Base-by-base conservation (phyloP, 2,797 vertebrate genomes). In the Etheostoma nigrum region DNA sequence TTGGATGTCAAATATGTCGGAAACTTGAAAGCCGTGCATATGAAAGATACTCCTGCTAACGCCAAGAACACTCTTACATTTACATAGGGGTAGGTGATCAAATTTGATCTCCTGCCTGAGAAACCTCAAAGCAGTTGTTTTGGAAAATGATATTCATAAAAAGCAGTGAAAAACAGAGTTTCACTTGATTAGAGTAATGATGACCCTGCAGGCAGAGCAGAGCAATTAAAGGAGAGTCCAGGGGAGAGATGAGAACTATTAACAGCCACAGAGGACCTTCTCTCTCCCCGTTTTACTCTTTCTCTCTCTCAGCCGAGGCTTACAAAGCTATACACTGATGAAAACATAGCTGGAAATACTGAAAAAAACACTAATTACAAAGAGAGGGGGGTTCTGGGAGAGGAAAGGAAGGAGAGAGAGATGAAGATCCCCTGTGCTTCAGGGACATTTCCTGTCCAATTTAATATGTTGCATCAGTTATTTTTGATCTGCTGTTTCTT, bases 201-300 rank as follows among this genome's bases (percentile, higher is more conserved):
- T 90, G 92, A 93, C 92, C 93, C 92, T 87, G 91, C 86, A 93
- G 92, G 92, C 92, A 91, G 84, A 93, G 91, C 85, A 82, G 90
- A 91, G 93, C 93, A 94, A 94, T 94, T 94, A 93, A 93, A 91
- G 84, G 54, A 89, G 88, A 91, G 92, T 92, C 92, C 92, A 94
- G 83, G 91, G 92, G 90, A 93, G 92, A 94, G 88, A 93, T 89
- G 90, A 93, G 90, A 93, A 93, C 92, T 91, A 93, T 94, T 94
- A 94, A 86, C 77, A 93, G 86, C 86, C 92, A 91, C 92, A 91
- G 90, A 94, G 91, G 92, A 93, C 85, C 84, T 57, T 67, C 77
- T 67, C 83, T 62, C 77, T 75, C 83, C 66, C 70, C 25, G 3
- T 79, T 63, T 83, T 79, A 66, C 77, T 89, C 76, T 76, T n/a